Conservation (phyloP, 37 sponge, comb jelly and placozoan species). For the Hexactinellida sp. region DNA sequence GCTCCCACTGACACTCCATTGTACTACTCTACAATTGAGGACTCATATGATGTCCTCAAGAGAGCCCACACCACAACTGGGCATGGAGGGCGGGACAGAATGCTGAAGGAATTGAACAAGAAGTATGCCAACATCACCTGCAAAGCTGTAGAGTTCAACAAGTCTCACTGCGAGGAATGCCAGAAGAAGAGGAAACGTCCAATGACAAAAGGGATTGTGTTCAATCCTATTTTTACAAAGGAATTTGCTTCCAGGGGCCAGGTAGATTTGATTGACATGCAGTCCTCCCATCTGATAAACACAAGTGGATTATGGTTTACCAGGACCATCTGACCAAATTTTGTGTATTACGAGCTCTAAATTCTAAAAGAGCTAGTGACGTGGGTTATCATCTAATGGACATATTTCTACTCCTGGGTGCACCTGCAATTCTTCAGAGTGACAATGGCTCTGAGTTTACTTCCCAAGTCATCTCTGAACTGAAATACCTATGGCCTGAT, state of each 20-base stretch:
- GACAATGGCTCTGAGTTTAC: no score
- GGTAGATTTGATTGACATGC: neutral
- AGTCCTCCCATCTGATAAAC: neutral
- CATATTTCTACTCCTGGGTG: no score
- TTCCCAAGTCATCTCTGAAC: no score
- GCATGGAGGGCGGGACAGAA: slow-evolving; percentile 4
- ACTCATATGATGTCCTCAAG: slow-evolving; percentile 15
- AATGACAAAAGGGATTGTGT: neutral
- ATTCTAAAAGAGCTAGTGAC: no score
- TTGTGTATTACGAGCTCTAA: no score
- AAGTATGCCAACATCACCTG: slow-evolving; percentile 13
- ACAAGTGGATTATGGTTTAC: neutral
- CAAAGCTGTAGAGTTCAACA: slow-evolving; percentile 17
- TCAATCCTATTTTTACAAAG: slow-evolving; percentile 9
- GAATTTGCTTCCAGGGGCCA: slow-evolving; percentile 4
- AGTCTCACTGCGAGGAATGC: slow-evolving; percentile 10
- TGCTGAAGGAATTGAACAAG: neutral
- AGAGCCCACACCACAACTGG: slow-evolving; percentile 6
- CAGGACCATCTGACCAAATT: no score
- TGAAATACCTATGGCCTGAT: no score
- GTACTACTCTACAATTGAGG: slow-evolving; percentile 17
- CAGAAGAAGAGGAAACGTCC: slow-evolving; percentile 10
- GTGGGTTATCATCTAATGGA: no score
- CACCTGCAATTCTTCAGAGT: no score
- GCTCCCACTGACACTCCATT: slow-evolving; percentile 16